Conservation (phyloP, 30 jellyfish, hydroid and myxozoan species). For the Chrysaora quinquecirrha region DNA sequence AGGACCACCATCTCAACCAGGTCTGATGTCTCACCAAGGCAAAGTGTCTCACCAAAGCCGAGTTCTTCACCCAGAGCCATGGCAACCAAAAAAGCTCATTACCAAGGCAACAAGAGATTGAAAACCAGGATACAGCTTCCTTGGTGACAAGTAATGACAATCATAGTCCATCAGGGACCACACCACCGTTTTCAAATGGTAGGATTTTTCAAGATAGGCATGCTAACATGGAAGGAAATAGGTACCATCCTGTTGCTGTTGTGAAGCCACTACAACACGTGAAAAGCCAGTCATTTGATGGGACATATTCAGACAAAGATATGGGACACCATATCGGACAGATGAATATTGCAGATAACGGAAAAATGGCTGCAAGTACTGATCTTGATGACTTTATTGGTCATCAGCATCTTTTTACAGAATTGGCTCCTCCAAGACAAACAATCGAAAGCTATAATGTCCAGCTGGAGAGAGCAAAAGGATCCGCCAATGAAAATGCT, state of each 20-base stretch:
- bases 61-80: too few relatives aligned
- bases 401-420: neutral
- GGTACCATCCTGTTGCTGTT: slow-evolving; percentile 61
- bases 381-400: neutral
- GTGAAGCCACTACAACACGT: slow-evolving; percentile 67
- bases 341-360: neutral
- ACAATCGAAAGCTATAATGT: neutral
- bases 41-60: too few relatives aligned
- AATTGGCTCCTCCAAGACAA: neutral
- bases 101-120: too few relatives aligned
- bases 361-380: neutral
- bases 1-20: too few relatives aligned
- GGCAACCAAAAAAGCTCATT: too few relatives aligned
- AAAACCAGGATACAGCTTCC: too few relatives aligned
- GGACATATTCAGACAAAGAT: neutral
- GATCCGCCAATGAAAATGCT: neutral
- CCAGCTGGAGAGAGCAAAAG: neutral
- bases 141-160: too few relatives aligned
- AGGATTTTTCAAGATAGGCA: slow-evolving; percentile 10
- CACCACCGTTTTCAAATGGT: slow-evolving; percentile 54
- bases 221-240: slow-evolving; percentile 25
- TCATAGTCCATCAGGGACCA: too few relatives aligned
- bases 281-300: slow-evolving; percentile 49
- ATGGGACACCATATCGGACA: neutral
- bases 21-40: too few relatives aligned